Base-by-base conservation (phyloP, 1,140 invertebrate genomes). In the Pomacea maculata region DNA sequence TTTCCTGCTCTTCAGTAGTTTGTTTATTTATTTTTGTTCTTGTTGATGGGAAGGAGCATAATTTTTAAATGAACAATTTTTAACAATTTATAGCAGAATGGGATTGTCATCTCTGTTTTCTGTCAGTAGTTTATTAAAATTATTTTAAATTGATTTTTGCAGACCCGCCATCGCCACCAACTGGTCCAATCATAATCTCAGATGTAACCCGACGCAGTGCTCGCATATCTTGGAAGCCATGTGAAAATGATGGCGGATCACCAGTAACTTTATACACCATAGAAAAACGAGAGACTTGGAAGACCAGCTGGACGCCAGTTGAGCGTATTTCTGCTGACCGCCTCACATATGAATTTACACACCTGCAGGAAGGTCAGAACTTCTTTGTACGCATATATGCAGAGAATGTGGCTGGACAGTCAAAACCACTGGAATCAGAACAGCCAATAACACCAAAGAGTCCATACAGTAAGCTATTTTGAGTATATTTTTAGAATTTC, bases 231-330 rank as follows among this genome's bases (percentile, higher is more conserved):
- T 99, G 98, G 97, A 95, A 95, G 88, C 96, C 96, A 83, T 97
- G 97, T 1, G 93, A 94, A 14, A 95, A 96, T 88, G 97, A 99
- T 91, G 97, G 76, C 91, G 97, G 68, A 93, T 86, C 88, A 96
- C 98, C 90, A 2, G 96, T 99, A 85, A 97, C 88, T 5, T 95
- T 95, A 55, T 99, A 99, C 90, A 94, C 98, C 52, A 97, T 99
- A 87, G 98, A 99, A 89, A 99, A 99, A 92, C 94, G 97, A 61
- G 98, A 99, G 73, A 79, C 84, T 45, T 89, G 83, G 84, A 86
- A 86, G 74, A 84, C 86, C 21, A 79, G 83, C 19, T 90, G 83
- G 81, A 84, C 75, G 3, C 83, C 81, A 45, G 89, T 87, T 61
- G 84, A 85, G 73, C 83, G 86, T 65, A 83, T 88, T 10, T 61